phyloP scores from a whole-genome alignment of 2,113 vertebrate genomes.

The Strix aluco region DNA sequence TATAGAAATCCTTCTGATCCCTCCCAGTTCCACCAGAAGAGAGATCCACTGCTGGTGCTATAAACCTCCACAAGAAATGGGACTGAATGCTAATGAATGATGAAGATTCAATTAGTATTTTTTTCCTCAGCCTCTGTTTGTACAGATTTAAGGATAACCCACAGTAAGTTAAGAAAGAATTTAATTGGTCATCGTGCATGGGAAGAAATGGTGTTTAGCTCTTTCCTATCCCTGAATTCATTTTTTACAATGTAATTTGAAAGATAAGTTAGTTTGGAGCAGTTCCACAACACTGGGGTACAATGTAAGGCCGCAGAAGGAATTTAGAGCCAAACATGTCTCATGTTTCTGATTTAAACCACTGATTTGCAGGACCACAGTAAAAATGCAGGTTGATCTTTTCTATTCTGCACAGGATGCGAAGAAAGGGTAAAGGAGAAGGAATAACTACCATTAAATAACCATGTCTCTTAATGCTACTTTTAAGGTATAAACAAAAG shows the following conservation, averaged over 20 bases:
- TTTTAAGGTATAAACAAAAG: not conserved
- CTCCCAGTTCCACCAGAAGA: constrained; percentile 17
- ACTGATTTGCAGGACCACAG: not conserved
- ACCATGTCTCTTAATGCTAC: not conserved
- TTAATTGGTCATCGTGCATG: not conserved
- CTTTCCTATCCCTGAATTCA: not conserved
- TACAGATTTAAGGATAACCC: not conserved
- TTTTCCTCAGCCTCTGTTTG: not conserved
- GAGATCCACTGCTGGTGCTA: not conserved
- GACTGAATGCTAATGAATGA: constrained; percentile 8
- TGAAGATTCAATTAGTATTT: not conserved
- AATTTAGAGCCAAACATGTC: not conserved
- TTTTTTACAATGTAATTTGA: not conserved
- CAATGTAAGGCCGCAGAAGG: not conserved
- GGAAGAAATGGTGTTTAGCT: not conserved
- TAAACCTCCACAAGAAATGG: not conserved
- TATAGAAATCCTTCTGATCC: constrained; percentile 41
- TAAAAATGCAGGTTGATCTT: not conserved
- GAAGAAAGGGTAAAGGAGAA: not conserved
- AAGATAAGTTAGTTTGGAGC: not conserved
- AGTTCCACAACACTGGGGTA: not conserved
- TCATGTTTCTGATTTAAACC: not conserved
- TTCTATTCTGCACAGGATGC: not conserved
- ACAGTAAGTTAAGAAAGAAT: not conserved
- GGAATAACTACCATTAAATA: not conserved